Conservation (phyloP, 1,140 invertebrate species). For the Drosophila tsacasi region DNA sequence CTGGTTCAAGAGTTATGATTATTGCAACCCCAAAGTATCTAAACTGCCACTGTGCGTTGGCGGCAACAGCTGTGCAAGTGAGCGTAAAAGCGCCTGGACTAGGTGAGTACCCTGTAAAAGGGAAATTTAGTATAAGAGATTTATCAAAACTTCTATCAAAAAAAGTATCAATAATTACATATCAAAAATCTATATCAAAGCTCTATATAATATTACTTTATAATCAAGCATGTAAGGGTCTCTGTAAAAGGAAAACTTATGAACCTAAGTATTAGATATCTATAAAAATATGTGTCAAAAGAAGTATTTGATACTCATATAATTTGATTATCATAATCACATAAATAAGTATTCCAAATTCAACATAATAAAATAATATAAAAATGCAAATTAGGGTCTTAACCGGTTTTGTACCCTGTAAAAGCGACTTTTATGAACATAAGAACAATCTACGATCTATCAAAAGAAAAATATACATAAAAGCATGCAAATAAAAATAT, state of each 20-base stretch:
- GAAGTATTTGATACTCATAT: too few species aligned
- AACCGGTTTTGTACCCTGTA: not conserved
- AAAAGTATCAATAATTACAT: not conserved
- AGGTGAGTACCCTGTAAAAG: not conserved
- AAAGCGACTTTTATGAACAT: not conserved
- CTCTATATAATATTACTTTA: not conserved
- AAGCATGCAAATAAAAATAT: too few species aligned
- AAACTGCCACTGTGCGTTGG: too few species aligned
- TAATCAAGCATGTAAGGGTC: too few species aligned
- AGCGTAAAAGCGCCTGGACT: too few species aligned
- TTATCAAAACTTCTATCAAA: not conserved
- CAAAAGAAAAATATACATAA: too few species aligned
- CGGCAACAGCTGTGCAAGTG: slow-evolving; percentile 5
- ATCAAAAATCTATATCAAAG: not conserved
- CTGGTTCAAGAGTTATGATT: too few species aligned
- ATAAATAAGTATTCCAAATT: not conserved
- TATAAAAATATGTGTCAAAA: not conserved
- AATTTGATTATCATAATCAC: too few species aligned
- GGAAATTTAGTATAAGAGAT: not conserved
- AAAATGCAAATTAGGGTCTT: not conserved
- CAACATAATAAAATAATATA: too few species aligned
- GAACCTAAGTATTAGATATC: not conserved
- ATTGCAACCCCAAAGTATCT: too few species aligned
- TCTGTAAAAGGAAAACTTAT: not conserved
- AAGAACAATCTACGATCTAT: not conserved